phyloP scores from a whole-genome alignment of 2,113 vertebrate genomes.

The Eonycteris spelaea region DNA sequence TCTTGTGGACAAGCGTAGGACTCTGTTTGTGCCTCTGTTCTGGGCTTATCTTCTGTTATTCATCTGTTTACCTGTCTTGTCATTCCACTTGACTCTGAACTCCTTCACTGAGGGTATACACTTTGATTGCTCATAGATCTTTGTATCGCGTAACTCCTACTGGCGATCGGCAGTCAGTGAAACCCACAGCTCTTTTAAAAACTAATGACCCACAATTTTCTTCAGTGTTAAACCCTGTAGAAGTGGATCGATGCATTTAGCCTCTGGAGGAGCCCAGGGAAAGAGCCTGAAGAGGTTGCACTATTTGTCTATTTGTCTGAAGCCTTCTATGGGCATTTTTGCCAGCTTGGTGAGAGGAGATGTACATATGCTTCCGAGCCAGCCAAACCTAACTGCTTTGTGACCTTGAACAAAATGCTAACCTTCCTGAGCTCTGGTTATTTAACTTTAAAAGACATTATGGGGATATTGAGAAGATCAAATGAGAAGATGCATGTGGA shows the following conservation, averaged over 20 bases:
- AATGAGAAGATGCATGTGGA: neutral
- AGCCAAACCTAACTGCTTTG: neutral
- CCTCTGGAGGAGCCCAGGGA: neutral
- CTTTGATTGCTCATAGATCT: neutral
- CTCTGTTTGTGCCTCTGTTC: neutral
- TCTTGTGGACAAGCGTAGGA: accelerated
- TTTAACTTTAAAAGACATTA: neutral
- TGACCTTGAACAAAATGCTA: neutral
- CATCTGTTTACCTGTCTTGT: neutral
- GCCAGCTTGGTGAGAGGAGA: neutral
- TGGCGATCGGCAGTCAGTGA: neutral
- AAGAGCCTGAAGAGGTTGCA: neutral
- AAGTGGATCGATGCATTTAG: neutral
- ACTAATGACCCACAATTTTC: neutral
- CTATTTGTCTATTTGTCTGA: neutral
- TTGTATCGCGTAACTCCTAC: neutral
- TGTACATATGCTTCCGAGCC: neutral
- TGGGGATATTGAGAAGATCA: neutral
- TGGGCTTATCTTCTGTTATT: neutral
- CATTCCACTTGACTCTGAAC: neutral
- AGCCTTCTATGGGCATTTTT: neutral
- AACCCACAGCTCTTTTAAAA: neutral
- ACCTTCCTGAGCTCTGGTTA: neutral
- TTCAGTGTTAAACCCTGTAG: neutral
- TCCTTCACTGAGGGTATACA: neutral